Base-by-base conservation (phyloP, 1,140 invertebrate species). In the Drosophila quadrilineata region DNA sequence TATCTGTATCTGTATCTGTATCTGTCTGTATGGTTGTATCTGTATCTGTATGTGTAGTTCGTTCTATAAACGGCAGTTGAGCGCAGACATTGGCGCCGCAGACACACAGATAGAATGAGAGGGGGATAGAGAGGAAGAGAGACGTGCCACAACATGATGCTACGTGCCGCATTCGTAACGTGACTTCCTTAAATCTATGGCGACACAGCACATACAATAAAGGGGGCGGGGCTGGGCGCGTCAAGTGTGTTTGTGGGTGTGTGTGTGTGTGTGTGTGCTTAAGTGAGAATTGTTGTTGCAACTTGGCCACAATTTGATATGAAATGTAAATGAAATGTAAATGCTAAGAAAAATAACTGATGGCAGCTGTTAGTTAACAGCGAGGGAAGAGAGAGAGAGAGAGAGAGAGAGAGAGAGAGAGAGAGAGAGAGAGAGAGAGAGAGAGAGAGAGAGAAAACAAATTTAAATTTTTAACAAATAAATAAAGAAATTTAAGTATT, bases 81-180 rank as follows among this genome's bases (percentile, higher is more conserved):
- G 14, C 31, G 50, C 65, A 79, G 72, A 75, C 63, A 40, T 56
- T 79, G 75, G 75, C 75, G 75, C 75, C 75, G 75, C 62, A 48
- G 48, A 24, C 33, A 26, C 41, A 45, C n/a, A n/a, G n/a, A n/a
- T n/a, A n/a, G n/a, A n/a, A n/a, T n/a, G n/a, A n/a, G n/a, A n/a
- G n/a, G n/a, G n/a, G n/a, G n/a, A n/a, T n/a, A 21, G 29, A 9
- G 5, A 8, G 6, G 6, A 24, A 12, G 17, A 12, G 19, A 14
- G 75, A 79, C 75, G 75, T 79, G 75, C 75, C 60, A 65, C 49
- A 54, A 62, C 43, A 33, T 43, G 24, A 40, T 24, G 62, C 62
- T 80, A 79, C 75, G 75, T 79, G 75, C 75, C 75, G 64, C 76
- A 75, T 82, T 82, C 49, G 75, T 67, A 80, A 79, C 75, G 74